These are phyloP conservation scores for Stenodema calcarata DNA, from an alignment of 2,888 invertebrate genomes.

Conservation along the genomic window DNA sequence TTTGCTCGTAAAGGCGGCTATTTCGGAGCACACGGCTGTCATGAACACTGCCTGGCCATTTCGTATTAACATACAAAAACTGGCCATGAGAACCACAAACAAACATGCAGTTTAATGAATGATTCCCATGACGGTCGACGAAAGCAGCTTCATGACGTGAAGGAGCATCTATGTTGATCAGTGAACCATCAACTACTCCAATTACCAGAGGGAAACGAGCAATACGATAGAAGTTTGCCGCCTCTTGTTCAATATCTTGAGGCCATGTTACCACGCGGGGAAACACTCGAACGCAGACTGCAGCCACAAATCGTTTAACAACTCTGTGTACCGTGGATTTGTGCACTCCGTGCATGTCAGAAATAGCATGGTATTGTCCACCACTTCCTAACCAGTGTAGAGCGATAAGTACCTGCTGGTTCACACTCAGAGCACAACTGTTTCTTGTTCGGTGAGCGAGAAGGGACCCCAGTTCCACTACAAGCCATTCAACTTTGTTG, in stretches of 20 bases:
- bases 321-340: not conserved
- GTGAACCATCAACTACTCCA: not conserved
- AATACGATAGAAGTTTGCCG: not conserved
- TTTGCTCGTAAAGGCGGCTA: not conserved
- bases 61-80: not conserved
- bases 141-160: not conserved
- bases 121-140: not conserved
- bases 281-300: not conserved
- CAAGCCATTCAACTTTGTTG: not conserved
- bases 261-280: not conserved
- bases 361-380: not conserved
- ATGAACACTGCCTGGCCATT: not conserved
- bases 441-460: not conserved
- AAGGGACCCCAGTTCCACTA: not conserved
- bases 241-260: not conserved
- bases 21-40: not conserved
- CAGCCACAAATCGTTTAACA: not conserved
- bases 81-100: not conserved
- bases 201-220: not conserved
- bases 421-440: too few relatives aligned
- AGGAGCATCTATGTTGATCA: slow-evolving; percentile 8
- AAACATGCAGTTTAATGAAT: not conserved
- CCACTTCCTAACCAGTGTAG: not conserved
- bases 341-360: slow-evolving; percentile 1
- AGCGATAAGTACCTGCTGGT: not conserved